A percentile compares a stretch with the other conserved stretches of the same genome.
Evolutionary conservation across 1,140 invertebrate species (phyloP).

Genomic region (Popillia japonica): DNA sequence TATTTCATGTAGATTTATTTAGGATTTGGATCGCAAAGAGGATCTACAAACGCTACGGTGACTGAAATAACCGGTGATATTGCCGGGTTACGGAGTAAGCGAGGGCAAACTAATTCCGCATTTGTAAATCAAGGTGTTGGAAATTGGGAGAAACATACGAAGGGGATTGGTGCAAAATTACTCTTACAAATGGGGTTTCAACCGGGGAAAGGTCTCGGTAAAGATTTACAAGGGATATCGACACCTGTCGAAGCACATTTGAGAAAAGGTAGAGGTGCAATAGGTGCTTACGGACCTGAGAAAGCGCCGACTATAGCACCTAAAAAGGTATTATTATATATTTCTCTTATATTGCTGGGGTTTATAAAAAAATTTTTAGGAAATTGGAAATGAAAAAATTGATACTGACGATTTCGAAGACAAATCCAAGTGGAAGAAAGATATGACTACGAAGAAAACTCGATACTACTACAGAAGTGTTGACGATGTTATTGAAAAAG

Average conservation of each 20-base stretch:
- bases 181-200: conserved; percentile 96
- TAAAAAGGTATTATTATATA: conserved; percentile 50
- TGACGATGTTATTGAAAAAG: conserved; percentile 92
- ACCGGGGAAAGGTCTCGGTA: conserved; percentile 96
- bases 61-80: conserved; percentile 62
- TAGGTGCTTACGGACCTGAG: conserved; percentile 89
- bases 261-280: conserved; percentile 91
- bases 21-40: conserved; percentile 50
- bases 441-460: conserved; percentile 62
- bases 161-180: conserved; percentile 94
- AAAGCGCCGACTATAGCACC: conserved; percentile 63
- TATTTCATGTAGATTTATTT: not conserved
- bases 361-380: conserved; percentile 1
- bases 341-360: not conserved
- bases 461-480: conserved; percentile 91
- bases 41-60: conserved; percentile 46
- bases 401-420: conserved; percentile 69
- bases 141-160: conserved; percentile 93
- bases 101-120: conserved; percentile 61
- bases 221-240: conserved; percentile 93
- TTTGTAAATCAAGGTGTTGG: conserved; percentile 75
- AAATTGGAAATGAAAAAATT: conserved; percentile 46
- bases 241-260: conserved; percentile 93
- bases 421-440: conserved; percentile 70
- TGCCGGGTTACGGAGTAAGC: conserved; percentile 72